Evolutionary conservation across 2,888 invertebrate genomes (phyloP), one percentile per base, ranked within the genome.

Genomic region (Drosophila pegasa): DNA sequence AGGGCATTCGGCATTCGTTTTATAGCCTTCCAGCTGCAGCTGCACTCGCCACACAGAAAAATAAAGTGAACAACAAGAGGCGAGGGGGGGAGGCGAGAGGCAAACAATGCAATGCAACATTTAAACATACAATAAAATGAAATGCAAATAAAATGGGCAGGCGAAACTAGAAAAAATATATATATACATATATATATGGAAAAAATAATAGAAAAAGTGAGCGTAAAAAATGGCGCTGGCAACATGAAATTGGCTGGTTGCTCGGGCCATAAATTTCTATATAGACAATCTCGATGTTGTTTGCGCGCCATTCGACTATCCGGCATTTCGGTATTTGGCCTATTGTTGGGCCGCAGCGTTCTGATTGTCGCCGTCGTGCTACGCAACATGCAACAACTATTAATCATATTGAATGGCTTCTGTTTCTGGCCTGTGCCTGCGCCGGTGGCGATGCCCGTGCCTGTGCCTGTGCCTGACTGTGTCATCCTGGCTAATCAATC

Each of bases 371-470:
- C 66, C 64, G 41, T 70, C 64, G 50, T 70, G 66, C 66, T 65
- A 84, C 87, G 85, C 85, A 87, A 81, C 75, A 72, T 75, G 77
- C 75, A 75, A 72, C 81, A 87, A 83, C 83, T 83, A 83, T 83
- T 83, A 83, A 83, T 83, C 83, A 83, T 83, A 83, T 87, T 84
- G 83, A 80, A 75, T 84, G 78, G 35, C 41, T 43, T n/a, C 50
- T 35, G 31, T 48, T 16, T 40, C 52, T 58, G 54, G 64, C 22
- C 27, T 20, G 45, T 4, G 27, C 18, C 9, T 6, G 47, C 18
- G 52, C 20, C 18, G 3, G 16, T n/a, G n/a, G 3, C 20, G 40
- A 40, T 37, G 57, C 3, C 29, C 4, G 14, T 14, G 47, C 14
- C 29, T 25, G 29, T 14, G 48, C 31, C 70, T 62, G 66, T 57